A percentile compares a stretch with the other conserved stretches of the same genome.
These are phyloP conservation scores for Amphipyra berbera DNA, from an alignment of 2,888 invertebrate species.

Conservation along the genomic window DNA sequence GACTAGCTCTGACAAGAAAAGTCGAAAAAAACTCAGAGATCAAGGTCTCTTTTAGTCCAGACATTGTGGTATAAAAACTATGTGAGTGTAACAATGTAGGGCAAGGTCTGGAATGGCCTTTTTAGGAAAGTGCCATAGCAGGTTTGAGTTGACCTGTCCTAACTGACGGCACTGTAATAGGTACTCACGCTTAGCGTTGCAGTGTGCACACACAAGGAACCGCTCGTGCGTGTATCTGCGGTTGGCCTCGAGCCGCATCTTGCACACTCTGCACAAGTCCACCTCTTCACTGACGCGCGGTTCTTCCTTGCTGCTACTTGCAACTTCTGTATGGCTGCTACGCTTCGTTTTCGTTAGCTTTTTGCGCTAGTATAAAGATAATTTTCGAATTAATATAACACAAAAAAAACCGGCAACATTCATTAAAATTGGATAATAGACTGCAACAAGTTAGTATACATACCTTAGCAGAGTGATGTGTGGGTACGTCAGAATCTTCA, in stretches of 20 bases:
- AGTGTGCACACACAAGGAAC: slow-evolving; percentile 90
- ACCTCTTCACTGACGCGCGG: slow-evolving; percentile 59
- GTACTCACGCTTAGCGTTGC: slow-evolving; percentile 88
- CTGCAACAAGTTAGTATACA: not conserved
- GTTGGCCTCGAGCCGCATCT: slow-evolving; percentile 89
- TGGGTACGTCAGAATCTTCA: slow-evolving; percentile 75
- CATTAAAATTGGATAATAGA: no score
- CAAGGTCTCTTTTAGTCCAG: no score
- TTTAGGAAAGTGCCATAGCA: no score
- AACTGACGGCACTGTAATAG: no score
- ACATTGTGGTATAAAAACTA: no score
- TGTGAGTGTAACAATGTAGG: no score
- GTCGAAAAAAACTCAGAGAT: no score
- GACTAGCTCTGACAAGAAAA: no score
- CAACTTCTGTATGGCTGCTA: slow-evolving; percentile 73
- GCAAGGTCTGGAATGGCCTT: no score
- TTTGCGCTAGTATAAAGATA: slow-evolving; percentile 75
- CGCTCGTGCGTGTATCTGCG: slow-evolving; percentile 90
- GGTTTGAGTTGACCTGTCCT: no score
- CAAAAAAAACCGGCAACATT: no score
- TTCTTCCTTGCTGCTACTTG: slow-evolving; percentile 46
- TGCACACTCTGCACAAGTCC: slow-evolving; percentile 90
- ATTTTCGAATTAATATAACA: not conserved
- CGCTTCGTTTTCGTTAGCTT: slow-evolving; percentile 83
- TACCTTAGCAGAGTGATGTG: slow-evolving; percentile 80